Base-by-base conservation (phyloP, 2,113 vertebrate genomes). In the Irena cyanogastra region DNA sequence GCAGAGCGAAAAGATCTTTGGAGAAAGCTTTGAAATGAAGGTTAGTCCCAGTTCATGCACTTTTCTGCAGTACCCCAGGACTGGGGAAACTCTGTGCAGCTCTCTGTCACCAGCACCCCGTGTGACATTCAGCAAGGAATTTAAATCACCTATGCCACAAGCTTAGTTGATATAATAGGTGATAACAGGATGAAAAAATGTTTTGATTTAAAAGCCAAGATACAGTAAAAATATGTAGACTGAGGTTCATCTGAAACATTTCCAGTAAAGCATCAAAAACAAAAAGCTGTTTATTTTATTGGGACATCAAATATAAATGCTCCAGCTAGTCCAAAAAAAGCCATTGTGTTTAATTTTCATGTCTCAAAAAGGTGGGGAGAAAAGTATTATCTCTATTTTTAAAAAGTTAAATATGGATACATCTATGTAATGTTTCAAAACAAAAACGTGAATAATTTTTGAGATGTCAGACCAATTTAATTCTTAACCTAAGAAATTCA, bases 91-190 rank as follows among this genome's bases (percentile, higher is more conserved):
- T 68, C 39, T 0, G 1, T 21, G 17, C 26, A 88, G 37, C 26
- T 75, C 37, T 90, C 63, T 90, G 72, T 87, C 87, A 89, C 72
- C 9, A 39, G 10, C 78, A 63, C 21, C 47, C 76, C 59, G 19
- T 77, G 37, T 91, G 52, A 94, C 83, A 83, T 75, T 83, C 77
- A 27, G 35, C 59, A 89, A 92, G 69, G 94, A 96, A 93, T 96
- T 86, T 95, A 91, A 89, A 92, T 87, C 91, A 87, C 64, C 76
- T 78, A 21, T 66, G 22, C 41, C 60, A 92, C 77, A 92, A 92
- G 52, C 19, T 66, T 70, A 2, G 2, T 83, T 89, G 91, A 93
- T 75, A 61, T n/a, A 85, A 93, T 45, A 59, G 44, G 35, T 92
- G 86, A 92, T 91, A 94, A 90, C 1, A 0, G 28, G 39, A 70